A percentile compares a stretch with the other conserved stretches of the same genome.
Conservation (phyloP, 2,888 invertebrate genomes). For the Empis stercorea region DNA sequence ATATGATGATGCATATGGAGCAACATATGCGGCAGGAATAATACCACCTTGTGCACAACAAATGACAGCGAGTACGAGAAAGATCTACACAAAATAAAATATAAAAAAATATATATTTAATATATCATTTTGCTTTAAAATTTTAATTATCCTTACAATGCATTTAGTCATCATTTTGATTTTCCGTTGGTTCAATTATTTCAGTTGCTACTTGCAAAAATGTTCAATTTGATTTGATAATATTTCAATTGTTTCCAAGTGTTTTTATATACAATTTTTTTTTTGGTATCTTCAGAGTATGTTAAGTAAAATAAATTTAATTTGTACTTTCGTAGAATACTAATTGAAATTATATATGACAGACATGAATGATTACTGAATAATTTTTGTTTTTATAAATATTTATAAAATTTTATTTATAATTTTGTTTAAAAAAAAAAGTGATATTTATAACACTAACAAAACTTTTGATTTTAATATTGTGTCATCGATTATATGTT, state of each 20-base stretch:
- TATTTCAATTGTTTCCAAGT: neutral
- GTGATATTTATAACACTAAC: too few relatives aligned
- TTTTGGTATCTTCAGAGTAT: too few relatives aligned
- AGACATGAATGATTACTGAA: too few relatives aligned
- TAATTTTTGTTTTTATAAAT: too few relatives aligned
- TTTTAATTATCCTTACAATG: constrained; percentile 24
- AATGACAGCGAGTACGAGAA: constrained; percentile 19
- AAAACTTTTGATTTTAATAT: too few relatives aligned
- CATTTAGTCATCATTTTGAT: constrained; percentile 26
- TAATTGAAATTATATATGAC: too few relatives aligned
- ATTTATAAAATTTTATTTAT: too few relatives aligned
- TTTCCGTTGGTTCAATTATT: constrained; percentile 2
- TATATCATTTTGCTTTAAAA: neutral
- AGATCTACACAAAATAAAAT: constrained; percentile 18
- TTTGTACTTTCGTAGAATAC: too few relatives aligned
- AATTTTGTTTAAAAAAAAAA: too few relatives aligned
- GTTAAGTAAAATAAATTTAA: too few relatives aligned
- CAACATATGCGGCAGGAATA: constrained; percentile 45
- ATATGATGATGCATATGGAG: constrained; percentile 63
- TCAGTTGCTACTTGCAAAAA: constrained; percentile 3
- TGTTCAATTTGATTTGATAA: constrained; percentile 8
- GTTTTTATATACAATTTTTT: too few relatives aligned
- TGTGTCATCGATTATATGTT: too few relatives aligned
- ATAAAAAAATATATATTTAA: neutral
- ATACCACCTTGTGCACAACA: constrained; percentile 30